Evolutionary conservation across 2,797 vertebrate species (phyloP).

Genomic region (Dipus sagitta): DNA sequence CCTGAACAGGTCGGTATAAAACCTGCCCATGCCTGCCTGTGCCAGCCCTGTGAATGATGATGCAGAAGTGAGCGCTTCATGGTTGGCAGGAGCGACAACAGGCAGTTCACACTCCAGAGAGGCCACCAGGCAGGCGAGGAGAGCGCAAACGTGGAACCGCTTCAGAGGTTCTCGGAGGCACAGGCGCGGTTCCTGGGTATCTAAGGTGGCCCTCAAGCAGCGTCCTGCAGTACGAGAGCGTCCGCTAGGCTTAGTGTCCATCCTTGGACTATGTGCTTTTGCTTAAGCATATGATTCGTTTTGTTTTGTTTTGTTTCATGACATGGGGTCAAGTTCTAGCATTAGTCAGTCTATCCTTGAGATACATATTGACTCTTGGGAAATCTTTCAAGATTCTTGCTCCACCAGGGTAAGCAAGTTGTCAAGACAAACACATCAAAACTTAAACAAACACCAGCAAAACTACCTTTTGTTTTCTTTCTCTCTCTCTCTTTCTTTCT

Average conservation of each 20-base stretch:
- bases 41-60: neutral
- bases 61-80: neutral
- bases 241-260: neutral
- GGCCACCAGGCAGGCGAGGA: neutral
- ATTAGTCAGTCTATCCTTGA: neutral
- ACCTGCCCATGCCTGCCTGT: neutral
- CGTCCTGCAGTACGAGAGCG: neutral
- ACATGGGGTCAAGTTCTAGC: slow-evolving; percentile 14
- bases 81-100: neutral
- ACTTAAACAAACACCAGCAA: too few relatives aligned
- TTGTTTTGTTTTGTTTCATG: slow-evolving; percentile 43
- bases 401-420: neutral
- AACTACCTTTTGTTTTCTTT: neutral
- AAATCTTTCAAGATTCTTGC: neutral
- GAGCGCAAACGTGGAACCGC: neutral
- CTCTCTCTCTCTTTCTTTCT: too few relatives aligned
- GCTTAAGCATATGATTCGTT: slow-evolving; percentile 33
- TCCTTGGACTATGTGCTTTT: neutral
- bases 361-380: neutral
- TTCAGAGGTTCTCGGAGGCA: slow-evolving; percentile 10
- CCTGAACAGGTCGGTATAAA: neutral
- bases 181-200: neutral
- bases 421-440: neutral
- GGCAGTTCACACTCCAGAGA: neutral
- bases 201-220: neutral